Conservation (phyloP, 2,113 vertebrate species). For the Fulica atra region DNA sequence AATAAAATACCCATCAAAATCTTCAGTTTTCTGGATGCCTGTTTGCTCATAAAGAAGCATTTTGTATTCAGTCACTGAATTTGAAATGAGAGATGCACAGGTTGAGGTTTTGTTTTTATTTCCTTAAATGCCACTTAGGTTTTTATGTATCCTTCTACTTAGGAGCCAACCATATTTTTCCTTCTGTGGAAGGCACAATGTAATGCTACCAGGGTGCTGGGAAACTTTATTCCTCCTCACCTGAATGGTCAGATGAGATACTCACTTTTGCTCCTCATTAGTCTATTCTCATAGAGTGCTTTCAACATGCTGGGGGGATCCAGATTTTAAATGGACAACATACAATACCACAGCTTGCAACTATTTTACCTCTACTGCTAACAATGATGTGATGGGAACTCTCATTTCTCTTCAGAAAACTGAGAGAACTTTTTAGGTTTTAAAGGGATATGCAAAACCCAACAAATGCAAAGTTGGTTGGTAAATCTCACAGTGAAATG, state of each 20-base stretch:
- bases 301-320: not conserved
- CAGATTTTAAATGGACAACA: slow-evolving; percentile 26
- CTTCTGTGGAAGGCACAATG: not conserved
- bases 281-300: not conserved
- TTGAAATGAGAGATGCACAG: not conserved
- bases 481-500: not conserved
- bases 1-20: not conserved
- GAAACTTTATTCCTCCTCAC: not conserved
- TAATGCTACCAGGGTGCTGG: not conserved
- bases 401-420: not conserved
- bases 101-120: not conserved
- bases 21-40: not conserved
- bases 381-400: not conserved
- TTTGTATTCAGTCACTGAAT: not conserved
- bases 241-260: slow-evolving; percentile 2
- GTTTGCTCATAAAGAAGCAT: not conserved
- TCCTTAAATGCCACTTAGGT: not conserved
- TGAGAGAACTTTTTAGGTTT: not conserved
- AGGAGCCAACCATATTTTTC: not conserved
- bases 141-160: not conserved
- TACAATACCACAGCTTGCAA: not conserved
- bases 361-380: not conserved
- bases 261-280: slow-evolving; percentile 41
- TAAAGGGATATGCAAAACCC: not conserved
- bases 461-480: not conserved